Conservation (phyloP, 2,113 vertebrate species). For the Puffinus mauretanicus region DNA sequence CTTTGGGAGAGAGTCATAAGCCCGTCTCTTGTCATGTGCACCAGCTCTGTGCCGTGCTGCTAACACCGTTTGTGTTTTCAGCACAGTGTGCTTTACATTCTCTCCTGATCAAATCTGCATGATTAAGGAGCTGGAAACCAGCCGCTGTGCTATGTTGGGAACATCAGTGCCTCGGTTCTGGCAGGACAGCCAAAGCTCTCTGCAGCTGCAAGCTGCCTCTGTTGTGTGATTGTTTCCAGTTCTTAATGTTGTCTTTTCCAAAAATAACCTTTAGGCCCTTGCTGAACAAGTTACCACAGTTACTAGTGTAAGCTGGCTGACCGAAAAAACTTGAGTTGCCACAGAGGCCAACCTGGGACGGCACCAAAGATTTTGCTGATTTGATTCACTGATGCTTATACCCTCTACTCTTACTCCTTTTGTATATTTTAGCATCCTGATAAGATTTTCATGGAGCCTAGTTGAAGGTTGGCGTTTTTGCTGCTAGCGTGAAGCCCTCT, state of each 20-base stretch:
- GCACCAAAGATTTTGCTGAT: background rate
- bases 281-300: background rate
- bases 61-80: background rate
- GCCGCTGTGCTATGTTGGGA: background rate
- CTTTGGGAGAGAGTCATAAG: rapidly evolving
- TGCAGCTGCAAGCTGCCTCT: background rate
- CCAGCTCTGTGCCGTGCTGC: background rate
- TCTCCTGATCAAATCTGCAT: background rate
- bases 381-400: background rate
- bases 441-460: background rate
- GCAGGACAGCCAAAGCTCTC: background rate
- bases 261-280: background rate
- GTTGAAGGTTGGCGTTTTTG: background rate
- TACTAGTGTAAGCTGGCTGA: background rate
- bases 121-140: background rate
- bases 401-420: background rate
- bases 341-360: background rate
- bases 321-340: background rate
- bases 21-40: background rate
- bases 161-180: background rate
- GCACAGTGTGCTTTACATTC: background rate
- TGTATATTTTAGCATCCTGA: background rate
- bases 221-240: background rate
- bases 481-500: background rate
- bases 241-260: background rate